Evolutionary conservation across 2,888 invertebrate species (phyloP).

Genomic region (Pseudococcus jackbeardsleyi): DNA sequence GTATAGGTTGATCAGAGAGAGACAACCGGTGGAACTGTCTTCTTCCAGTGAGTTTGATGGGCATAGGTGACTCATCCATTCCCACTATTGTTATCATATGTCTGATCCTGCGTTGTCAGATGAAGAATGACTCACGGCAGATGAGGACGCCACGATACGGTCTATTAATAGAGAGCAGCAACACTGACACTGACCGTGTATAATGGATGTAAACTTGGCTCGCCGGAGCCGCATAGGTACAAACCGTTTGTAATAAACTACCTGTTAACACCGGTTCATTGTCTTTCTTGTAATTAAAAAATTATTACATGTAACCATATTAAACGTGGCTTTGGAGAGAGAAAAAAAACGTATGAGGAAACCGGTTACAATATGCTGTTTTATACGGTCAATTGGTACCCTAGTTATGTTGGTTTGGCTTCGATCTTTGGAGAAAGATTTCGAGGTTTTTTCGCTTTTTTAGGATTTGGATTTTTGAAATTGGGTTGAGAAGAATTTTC

Average conservation of each 20-base stretch:
- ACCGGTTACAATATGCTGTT: constrained; percentile 37
- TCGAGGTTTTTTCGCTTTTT: not conserved
- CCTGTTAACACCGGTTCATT: constrained; percentile 63
- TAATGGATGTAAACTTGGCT: constrained; percentile 58
- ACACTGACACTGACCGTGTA: constrained; percentile 64
- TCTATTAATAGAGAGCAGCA: constrained; percentile 58
- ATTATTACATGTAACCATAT: constrained; percentile 51
- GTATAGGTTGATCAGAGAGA: not conserved
- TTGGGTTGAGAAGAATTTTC: too few species aligned
- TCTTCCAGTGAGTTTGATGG: constrained; percentile 10
- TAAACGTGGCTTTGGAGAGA: not conserved
- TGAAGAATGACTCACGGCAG: constrained; percentile 60
- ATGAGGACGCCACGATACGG: constrained; percentile 60
- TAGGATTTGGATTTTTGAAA: too few species aligned
- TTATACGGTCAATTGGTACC: not conserved
- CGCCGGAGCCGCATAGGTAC: not conserved
- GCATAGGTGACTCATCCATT: constrained; percentile 60
- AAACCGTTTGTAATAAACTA: constrained; percentile 60
- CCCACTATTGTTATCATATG: constrained; percentile 62
- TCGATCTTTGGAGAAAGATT: not conserved
- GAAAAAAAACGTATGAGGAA: constrained; percentile 3
- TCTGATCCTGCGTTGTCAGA: constrained; percentile 57
- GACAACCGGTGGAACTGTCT: not conserved
- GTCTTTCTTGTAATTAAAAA: constrained; percentile 61
- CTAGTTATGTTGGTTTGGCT: not conserved